Conservation (phyloP, 2,797 vertebrate genomes). For the Trachops cirrhosus region DNA sequence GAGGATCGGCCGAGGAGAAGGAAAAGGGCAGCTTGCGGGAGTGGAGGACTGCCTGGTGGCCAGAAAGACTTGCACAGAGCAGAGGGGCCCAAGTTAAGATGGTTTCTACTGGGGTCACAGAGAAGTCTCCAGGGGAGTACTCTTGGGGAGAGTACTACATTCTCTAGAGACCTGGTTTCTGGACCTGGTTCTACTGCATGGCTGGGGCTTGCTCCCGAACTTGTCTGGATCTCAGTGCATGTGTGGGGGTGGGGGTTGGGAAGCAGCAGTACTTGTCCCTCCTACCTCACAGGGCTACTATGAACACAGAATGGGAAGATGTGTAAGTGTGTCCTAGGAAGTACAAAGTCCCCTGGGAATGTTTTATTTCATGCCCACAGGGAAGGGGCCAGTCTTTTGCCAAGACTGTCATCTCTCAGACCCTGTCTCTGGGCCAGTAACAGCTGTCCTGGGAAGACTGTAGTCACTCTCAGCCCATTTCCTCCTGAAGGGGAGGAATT, state of each 20-base stretch:
- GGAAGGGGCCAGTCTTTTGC: not conserved
- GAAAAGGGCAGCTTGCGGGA: not conserved
- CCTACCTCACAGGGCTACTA: not conserved
- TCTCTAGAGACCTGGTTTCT: not conserved
- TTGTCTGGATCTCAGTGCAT: not conserved
- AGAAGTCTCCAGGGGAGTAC: not conserved
- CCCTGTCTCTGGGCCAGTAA: not conserved
- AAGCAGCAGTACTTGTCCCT: not conserved
- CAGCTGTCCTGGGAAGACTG: not conserved
- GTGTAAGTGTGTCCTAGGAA: not conserved
- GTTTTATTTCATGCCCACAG: not conserved
- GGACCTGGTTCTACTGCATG: not conserved
- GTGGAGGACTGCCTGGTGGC: not conserved
- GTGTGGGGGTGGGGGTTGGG: not conserved
- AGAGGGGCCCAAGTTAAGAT: not conserved
- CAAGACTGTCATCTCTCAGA: not conserved
- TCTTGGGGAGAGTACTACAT: not conserved
- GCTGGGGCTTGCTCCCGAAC: not conserved
- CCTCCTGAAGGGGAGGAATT: not conserved
- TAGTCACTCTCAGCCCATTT: not conserved
- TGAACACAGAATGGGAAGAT: not conserved
- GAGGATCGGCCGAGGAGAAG: not conserved
- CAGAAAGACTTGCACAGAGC: not conserved
- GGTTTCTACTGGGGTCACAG: not conserved
- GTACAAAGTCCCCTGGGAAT: not conserved